Percentiles rank a stretch among this genome's conserved stretches.
Conservation (phyloP, 2,888 invertebrate species). For the Callyntrura sp. region DNA sequence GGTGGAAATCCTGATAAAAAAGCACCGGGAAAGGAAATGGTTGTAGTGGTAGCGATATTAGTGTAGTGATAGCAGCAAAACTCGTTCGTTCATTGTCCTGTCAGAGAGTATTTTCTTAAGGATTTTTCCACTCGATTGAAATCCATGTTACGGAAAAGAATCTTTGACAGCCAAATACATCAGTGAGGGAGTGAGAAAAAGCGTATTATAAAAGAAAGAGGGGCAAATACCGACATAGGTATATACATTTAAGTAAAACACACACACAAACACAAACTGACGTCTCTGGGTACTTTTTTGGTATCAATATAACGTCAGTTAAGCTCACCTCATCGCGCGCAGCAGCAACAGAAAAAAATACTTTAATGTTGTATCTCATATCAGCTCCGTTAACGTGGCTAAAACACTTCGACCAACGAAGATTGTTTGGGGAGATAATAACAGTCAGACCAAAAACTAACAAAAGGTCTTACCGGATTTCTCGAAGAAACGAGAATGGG, state of each 20-base stretch:
- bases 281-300: neutral
- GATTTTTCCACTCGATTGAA: constrained; percentile 83
- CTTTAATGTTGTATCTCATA: constrained; percentile 56
- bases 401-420: constrained; percentile 31
- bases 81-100: constrained; percentile 69
- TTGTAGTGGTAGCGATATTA: neutral
- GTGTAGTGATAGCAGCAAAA: constrained; percentile 25
- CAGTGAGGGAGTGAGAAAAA: constrained; percentile 56
- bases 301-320: constrained; percentile 18
- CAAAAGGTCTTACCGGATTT: no score
- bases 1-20: constrained; percentile 70
- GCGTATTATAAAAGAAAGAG: neutral
- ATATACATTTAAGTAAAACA: constrained; percentile 11
- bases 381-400: constrained; percentile 57
- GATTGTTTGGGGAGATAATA: constrained; percentile 52
- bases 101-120: constrained; percentile 80
- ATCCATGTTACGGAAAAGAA: constrained; percentile 82
- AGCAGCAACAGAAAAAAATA: neutral
- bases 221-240: constrained; percentile 10
- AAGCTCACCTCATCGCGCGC: neutral
- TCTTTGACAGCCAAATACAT: constrained; percentile 82
- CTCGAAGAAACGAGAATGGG: no score
- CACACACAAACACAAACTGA: neutral
- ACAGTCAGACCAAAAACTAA: no score
- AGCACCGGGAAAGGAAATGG: constrained; percentile 15